Evolutionary conservation across 64 coral and sea anemone species (phyloP), one percentile per base, ranked within the genome.

Genomic region (Cladopsammia gracilis): DNA sequence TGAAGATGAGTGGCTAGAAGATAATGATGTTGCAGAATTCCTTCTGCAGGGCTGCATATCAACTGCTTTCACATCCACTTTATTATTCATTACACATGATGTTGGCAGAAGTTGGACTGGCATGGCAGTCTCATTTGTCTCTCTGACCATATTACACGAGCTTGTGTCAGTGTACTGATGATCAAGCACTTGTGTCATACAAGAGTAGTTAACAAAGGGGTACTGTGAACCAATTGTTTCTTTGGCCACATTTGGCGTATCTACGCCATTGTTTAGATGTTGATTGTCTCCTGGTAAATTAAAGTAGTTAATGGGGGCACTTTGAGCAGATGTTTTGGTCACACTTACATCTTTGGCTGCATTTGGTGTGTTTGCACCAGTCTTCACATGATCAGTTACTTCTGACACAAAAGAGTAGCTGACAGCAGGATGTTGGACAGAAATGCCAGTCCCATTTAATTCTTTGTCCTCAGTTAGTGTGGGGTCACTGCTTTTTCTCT

Each of bases 401-500:
- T 19, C 34, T 82, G 34, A 82, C 3, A 4, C 43, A 68, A 23
- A 49, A 23, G 62, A 67, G 46, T 48, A 84, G 62, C 64, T 6
- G 7, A 6, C n/a, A 4, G 61, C 20, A 58, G 43, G 76, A 57
- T 56, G 48, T 44, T 72, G 9, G 70, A n/a, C 70, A 24, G 75
- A 24, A 16, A 48, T 7, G 45, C 4, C 58, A 64, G 5, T 23
- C 45, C 6, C 19, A 7, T 19, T 23, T 50, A 59, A 3, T 12
- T 67, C 62, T 84, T 24, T 68, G 12, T 19, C 20, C 44, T 48
- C n/a, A 24, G n/a, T 84, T 67, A 51, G 19, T 24, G 8, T 2
- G 15, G 61, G 15, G 14, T 9, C 42, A 66, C 79, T 66, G 7
- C 59, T 66, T n/a, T 83, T 83, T 43, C 80, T 84, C 47, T 84